Evolutionary conservation across 2,113 vertebrate species (phyloP), one percentile per base, ranked within the genome.

Genomic region (Rutilus rutilus): DNA sequence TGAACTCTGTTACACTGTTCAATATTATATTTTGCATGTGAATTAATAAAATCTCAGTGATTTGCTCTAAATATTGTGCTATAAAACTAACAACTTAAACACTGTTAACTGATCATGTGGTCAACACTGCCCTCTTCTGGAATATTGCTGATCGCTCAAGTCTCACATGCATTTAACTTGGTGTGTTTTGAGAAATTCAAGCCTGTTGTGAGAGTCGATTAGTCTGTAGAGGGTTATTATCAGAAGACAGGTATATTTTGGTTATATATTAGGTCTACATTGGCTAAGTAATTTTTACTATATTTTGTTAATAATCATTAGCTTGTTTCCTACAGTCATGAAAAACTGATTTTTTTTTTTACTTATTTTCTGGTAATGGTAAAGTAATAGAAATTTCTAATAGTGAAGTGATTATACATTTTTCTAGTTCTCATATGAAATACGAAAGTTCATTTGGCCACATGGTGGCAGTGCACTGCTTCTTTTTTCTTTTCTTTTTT

Each of bases 1-100:
- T 14, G 45, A 82, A 91, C 86, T 27, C 57, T 90, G 77, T 88
- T 85, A 89, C 86, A 78, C 64, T 79, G 75, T 23, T 83, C 64
- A 87, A 71, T 69, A 75, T 85, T 57, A 86, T 52, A 81, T 25
- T 64, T 54, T 78, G 71, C 27, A n/a, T 73, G 50, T 67, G 21
- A 71, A 64, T 69, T 10, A 77, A 25, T 85, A 81, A 89, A 82
- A 82, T 73, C 57, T 25, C 47, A 86, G 7, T 77, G 54, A 6
- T 78, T 65, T 80, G 14, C 59, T 64, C 39, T 64, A 17, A 57
- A 42, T 6, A 1, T 78, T 59, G 50, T 7, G 9, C 7, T 33
- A 19, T 77, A 42, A 57, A 60, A n/a, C 6, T 4, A 25, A 75
- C 5, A 45, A 57, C 15, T 57, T 19, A 9, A 23, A 6, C 11